A percentile compares a stretch with the other conserved stretches of the same genome.
Conservation (phyloP, 2,113 vertebrate species). For the Limnothrissa miodon region DNA sequence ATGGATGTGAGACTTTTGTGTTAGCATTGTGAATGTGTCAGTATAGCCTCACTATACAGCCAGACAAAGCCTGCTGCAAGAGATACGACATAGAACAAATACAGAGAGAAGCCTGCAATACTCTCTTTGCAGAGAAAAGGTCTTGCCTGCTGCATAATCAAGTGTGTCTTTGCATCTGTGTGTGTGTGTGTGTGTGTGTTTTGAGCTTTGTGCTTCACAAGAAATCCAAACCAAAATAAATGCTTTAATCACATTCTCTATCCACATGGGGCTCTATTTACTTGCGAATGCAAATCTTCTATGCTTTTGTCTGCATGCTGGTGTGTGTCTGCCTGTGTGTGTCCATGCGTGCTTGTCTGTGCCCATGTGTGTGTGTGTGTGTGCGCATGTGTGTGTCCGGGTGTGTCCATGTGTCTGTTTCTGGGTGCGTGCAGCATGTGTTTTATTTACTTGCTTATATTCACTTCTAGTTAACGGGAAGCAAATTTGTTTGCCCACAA, state of each 20-base stretch:
- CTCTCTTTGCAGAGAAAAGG: background rate
- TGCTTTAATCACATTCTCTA: background rate
- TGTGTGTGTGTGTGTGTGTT: background rate
- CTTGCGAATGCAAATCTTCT: too few relatives aligned
- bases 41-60: background rate
- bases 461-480: background rate
- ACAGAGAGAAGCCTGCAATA: background rate
- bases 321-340: background rate
- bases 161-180: background rate
- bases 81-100: background rate
- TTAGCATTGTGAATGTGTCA: background rate
- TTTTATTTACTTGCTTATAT: background rate
- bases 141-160: constrained; percentile 1
- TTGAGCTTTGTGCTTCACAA: background rate
- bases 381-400: background rate
- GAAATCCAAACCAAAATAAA: background rate
- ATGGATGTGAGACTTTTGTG: background rate
- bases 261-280: too few relatives aligned
- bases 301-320: background rate
- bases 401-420: background rate
- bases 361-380: background rate
- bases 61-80: background rate
- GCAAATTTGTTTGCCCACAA: too few relatives aligned
- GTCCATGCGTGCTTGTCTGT: background rate
- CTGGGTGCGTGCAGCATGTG: background rate